Conservation (phyloP, 2,797 vertebrate species). For the Sus cebifrons region DNA sequence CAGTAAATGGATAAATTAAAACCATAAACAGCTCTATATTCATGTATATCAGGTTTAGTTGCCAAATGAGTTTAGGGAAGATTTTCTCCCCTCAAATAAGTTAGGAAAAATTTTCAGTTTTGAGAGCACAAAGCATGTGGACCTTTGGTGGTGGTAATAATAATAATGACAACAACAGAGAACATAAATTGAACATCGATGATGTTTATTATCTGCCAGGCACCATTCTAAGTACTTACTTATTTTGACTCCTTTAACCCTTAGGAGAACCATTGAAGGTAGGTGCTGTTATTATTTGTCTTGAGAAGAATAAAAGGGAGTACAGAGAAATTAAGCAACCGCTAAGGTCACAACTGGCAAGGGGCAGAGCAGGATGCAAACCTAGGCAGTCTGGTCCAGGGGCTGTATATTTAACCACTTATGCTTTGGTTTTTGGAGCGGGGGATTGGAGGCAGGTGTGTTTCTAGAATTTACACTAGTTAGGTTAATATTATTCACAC, state of each 20-base stretch:
- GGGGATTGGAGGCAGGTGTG: neutral
- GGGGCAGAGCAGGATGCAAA: neutral
- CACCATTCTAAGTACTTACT: neutral
- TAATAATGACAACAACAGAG: neutral
- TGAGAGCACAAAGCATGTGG: neutral
- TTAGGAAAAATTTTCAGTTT: slow-evolving; percentile 25
- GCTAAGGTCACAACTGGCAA: neutral
- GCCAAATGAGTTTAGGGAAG: slow-evolving; percentile 14
- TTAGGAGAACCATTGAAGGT: neutral
- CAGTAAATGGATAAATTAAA: slow-evolving; percentile 24
- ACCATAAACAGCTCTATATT: neutral
- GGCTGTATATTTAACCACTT: neutral
- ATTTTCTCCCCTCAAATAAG: neutral
- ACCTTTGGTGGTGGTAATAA: neutral
- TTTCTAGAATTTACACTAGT: neutral
- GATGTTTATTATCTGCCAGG: neutral
- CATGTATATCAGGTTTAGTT: neutral
- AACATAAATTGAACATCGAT: neutral
- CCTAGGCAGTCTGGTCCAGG: neutral
- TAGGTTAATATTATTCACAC: neutral
- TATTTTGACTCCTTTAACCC: neutral
- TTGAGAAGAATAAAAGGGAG: slow-evolving; percentile 26
- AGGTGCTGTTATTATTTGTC: neutral
- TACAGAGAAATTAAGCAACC: neutral
- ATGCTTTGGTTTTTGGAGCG: neutral